Evolutionary conservation across 2,113 vertebrate genomes (phyloP).

Genomic region (Zingel zingel): DNA sequence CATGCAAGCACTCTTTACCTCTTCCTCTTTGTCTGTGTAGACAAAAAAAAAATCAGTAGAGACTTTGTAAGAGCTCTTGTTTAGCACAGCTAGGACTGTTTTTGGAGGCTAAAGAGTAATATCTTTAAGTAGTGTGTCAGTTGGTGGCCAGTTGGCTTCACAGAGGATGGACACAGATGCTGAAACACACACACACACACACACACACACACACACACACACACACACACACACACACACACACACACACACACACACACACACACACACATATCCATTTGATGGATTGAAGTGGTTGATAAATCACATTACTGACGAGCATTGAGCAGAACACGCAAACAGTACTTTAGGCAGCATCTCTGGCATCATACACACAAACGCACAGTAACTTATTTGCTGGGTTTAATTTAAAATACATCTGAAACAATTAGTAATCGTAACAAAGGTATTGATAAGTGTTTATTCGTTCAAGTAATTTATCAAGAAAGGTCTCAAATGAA

Average conservation of each 20-base stretch:
- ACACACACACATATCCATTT: constrained; percentile 1
- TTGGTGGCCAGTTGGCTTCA: constrained; percentile 49
- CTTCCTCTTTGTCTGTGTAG: constrained; percentile 14
- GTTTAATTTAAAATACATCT: background rate
- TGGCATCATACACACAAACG: constrained; percentile 38
- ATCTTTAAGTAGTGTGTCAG: constrained; percentile 69
- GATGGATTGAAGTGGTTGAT: constrained; percentile 74
- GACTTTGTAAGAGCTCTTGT: constrained; percentile 41
- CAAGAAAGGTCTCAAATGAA: background rate
- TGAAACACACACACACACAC: background rate
- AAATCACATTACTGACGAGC: constrained; percentile 74
- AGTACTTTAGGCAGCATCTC: background rate
- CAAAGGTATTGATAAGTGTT: background rate
- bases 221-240: background rate
- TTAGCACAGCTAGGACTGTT: constrained; percentile 28
- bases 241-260: background rate
- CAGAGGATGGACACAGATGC: constrained; percentile 16
- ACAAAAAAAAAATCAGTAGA: background rate
- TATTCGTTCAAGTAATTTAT: background rate
- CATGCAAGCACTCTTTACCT: constrained; percentile 7
- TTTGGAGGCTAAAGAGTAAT: constrained; percentile 49
- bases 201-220: background rate
- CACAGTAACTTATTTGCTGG: background rate
- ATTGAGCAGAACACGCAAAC: constrained; percentile 28
- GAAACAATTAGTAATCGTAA: background rate